Base-by-base conservation (phyloP, 1,140 invertebrate genomes). In the Cherax quadricarinatus region DNA sequence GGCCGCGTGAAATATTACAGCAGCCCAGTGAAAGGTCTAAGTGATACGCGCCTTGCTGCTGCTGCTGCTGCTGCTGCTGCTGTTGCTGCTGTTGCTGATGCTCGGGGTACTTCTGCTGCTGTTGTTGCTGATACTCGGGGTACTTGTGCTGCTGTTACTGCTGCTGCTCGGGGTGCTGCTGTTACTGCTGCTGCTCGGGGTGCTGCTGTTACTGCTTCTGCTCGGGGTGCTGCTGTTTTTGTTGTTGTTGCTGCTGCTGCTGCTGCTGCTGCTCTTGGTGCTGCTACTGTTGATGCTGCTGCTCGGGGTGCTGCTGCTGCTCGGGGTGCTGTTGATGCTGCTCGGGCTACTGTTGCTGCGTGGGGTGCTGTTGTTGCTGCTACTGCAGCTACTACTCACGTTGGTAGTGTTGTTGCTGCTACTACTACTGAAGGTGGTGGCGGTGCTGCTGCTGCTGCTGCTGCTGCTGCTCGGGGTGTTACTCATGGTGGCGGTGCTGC, bases 1-100 rank as follows among this genome's bases (percentile, higher is more conserved):
- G 82, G 75, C 84, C 84, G 24, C 81, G 90, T 91, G 90, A 91
- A 91, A 91, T 91, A 91, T 91, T 80, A 84, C 90, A 81, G 78
- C 84, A 48, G 84, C 73, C 73, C 79, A 12, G 81, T 86, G 90
- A 91, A 91, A 91, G 90, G 90, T 91, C 78, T 91, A 91, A 91
- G 90, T 91, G 90, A 91, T 91, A 91, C 88, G 85, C 53, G 16
- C 79, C 14, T 14, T 53, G 51, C 79, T 62, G 24, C 53, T 53
- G 62, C 48, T 66, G 62, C 16, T 57, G 14, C 14, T 66, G 16
- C 30, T 41, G 14, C 51, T 57, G 12, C 66, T 53, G 49, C 48
- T 66, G 21, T 14, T 70, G 10, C 2, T 49, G 7, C 51, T 57
- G 0, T 16, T 81, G 4, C 21, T 48, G 16, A 0, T 60, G 21